Percentiles rank a stretch among this genome's conserved stretches.
These are phyloP conservation scores for Kuschelorhynchus macadamiae DNA, from an alignment of 2,888 invertebrate species.

Conservation along the genomic window DNA sequence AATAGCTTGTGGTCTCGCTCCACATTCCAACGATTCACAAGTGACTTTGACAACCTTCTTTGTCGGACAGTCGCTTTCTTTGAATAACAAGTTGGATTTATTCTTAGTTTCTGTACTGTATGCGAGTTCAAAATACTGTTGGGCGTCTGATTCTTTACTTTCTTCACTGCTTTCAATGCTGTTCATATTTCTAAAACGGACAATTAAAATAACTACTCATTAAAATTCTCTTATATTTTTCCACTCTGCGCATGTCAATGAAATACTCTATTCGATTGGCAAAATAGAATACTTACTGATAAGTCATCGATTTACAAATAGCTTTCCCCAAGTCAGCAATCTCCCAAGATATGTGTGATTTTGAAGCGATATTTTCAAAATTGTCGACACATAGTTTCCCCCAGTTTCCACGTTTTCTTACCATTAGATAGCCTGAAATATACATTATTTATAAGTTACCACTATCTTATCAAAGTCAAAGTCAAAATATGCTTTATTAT, in stretches of 20 bases:
- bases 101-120: slow-evolving; percentile 71
- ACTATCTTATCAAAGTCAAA: too few species aligned
- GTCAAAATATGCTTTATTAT: too few species aligned
- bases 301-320: slow-evolving; percentile 83
- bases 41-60: slow-evolving; percentile 78
- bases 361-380: slow-evolving; percentile 73
- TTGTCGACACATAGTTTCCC: slow-evolving; percentile 83
- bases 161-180: slow-evolving; percentile 53
- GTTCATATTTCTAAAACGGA: slow-evolving; percentile 55
- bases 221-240: too few species aligned
- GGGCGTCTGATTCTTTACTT: slow-evolving; percentile 22
- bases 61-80: slow-evolving; percentile 74
- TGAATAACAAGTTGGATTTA: slow-evolving; percentile 77
- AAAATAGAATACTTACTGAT: slow-evolving; percentile 76
- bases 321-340: slow-evolving; percentile 81
- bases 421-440: slow-evolving; percentile 77
- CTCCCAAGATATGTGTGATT: slow-evolving; percentile 75
- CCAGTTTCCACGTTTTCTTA: slow-evolving; percentile 83
- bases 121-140: slow-evolving; percentile 74
- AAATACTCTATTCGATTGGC: too few species aligned
- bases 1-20: slow-evolving; percentile 77
- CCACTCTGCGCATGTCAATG: too few species aligned
- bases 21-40: slow-evolving; percentile 80
- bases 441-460: too few species aligned
- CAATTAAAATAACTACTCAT: background rate